Evolutionary conservation across 2,888 invertebrate genomes (phyloP).

Genomic region (Pasiphila rectangulata): DNA sequence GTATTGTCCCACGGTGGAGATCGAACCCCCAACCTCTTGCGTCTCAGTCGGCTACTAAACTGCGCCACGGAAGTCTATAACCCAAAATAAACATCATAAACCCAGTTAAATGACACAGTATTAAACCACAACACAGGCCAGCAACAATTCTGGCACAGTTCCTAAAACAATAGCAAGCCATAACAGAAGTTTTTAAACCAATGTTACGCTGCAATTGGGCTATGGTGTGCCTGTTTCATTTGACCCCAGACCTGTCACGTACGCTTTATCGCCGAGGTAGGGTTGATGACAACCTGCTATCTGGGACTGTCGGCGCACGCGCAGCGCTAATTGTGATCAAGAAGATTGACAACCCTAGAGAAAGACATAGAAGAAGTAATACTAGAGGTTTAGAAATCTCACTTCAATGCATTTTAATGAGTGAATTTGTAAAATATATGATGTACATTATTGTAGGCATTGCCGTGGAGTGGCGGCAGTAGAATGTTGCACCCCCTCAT

Average conservation of each 20-base stretch:
- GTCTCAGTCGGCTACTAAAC: too few relatives aligned
- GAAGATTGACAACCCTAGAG: conserved; percentile 46
- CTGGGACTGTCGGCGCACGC: conserved; percentile 45
- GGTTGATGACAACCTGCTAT: conserved; percentile 37
- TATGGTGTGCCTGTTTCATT: conserved; percentile 24
- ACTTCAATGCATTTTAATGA: background rate
- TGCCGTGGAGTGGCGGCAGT: too few relatives aligned
- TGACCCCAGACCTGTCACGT: conserved; percentile 40
- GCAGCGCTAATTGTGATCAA: conserved; percentile 53
- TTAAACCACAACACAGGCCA: background rate
- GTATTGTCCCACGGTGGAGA: too few relatives aligned
- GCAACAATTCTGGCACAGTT: conserved; percentile 1
- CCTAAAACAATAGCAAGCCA: conserved; percentile 9
- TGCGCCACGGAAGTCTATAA: too few relatives aligned
- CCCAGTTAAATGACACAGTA: conserved; percentile 1
- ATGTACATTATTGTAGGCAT: too few relatives aligned
- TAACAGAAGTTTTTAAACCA: conserved; percentile 8
- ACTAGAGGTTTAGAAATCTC: background rate
- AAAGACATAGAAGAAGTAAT: conserved; percentile 5
- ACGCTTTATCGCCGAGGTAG: conserved; percentile 42
- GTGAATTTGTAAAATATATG: too few relatives aligned
- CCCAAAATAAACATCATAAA: background rate
- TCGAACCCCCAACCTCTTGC: too few relatives aligned
- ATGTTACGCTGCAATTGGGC: conserved; percentile 25
- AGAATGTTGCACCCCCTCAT: too few relatives aligned